Evolutionary conservation across 2,113 vertebrate species (phyloP).

Genomic region (Sapayoa aenigma): DNA sequence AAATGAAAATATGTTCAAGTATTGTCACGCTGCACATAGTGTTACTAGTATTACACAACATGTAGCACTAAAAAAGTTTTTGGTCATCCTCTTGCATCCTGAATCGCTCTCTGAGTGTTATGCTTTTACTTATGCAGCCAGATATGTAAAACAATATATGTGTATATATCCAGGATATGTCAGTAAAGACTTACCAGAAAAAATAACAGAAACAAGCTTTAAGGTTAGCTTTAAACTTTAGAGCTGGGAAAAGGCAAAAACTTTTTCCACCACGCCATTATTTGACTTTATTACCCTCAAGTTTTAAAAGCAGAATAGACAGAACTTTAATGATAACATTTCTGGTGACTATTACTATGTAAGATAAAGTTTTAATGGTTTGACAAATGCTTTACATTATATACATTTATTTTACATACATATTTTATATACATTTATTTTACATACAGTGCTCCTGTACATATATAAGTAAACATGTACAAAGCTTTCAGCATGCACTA

Average conservation of each 20-base stretch:
- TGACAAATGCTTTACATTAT: neutral
- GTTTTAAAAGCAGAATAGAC: neutral
- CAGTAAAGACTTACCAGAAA: neutral
- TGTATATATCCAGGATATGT: neutral
- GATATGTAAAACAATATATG: neutral
- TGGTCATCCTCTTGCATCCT: neutral
- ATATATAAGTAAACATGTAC: neutral
- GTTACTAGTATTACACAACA: neutral
- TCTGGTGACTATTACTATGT: neutral
- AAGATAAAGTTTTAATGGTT: neutral
- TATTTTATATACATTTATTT: neutral
- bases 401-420: neutral
- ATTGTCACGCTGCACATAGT: neutral
- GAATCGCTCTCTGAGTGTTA: neutral
- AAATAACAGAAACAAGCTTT: neutral
- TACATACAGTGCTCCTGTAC: neutral
- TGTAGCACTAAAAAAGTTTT: neutral
- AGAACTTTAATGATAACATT: neutral
- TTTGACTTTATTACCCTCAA: neutral
- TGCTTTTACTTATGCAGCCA: neutral
- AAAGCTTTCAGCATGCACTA: neutral
- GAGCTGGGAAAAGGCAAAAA: neutral
- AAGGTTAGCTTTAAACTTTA: neutral
- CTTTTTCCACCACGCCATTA: neutral
- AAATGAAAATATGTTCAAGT: neutral